Conservation (phyloP, 2,888 invertebrate genomes). For the Clusia tigrina region DNA sequence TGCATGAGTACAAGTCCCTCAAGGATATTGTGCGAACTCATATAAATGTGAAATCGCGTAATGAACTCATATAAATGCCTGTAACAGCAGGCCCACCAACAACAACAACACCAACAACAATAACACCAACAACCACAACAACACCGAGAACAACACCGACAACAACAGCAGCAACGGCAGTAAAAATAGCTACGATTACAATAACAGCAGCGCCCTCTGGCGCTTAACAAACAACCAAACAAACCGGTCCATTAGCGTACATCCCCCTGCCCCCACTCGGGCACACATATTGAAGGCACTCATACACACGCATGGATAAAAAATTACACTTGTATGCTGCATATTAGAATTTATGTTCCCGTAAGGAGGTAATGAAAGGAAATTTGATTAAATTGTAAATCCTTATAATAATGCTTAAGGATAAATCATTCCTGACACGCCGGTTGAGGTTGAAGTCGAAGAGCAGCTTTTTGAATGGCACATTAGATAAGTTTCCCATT, state of each 20-base stretch:
- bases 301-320: background rate
- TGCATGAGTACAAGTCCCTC: conserved; percentile 3
- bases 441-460: too few species aligned
- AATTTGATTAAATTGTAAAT: conserved; percentile 32
- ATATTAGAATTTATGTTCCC: conserved; percentile 30
- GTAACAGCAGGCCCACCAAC: conserved; percentile 11
- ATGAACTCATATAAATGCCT: conserved; percentile 33
- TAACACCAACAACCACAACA: conserved; percentile 1
- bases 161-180: background rate
- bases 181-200: background rate
- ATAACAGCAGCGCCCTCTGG: conserved; percentile 15
- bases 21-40: conserved; percentile 5
- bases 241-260: background rate
- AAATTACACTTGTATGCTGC: background rate
- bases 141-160: background rate
- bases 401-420: conserved; percentile 16
- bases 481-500: too few species aligned
- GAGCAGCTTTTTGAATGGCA: too few species aligned
- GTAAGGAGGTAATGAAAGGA: conserved; percentile 27
- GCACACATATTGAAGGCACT: background rate
- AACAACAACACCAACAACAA: conserved; percentile 1
- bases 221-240: conserved; percentile 2
- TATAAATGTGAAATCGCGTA: conserved; percentile 29
- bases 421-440: too few species aligned
- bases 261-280: background rate